Base-by-base conservation (phyloP, 1,140 invertebrate species). In the Brachionus koreanus region DNA sequence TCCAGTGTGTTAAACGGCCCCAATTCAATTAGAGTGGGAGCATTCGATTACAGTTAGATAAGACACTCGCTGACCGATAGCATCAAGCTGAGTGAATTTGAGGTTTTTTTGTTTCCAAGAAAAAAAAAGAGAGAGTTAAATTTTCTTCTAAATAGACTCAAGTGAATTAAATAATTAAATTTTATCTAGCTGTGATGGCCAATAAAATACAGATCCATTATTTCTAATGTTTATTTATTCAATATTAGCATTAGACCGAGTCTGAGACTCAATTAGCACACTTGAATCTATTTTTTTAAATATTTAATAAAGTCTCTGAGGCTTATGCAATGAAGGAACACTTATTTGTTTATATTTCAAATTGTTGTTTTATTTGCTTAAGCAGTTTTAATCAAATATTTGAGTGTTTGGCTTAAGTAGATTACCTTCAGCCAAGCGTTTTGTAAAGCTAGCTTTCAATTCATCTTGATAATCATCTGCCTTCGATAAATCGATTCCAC, bases 351-450 rank as follows among this genome's bases (percentile, higher is more conserved):
- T 49, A 49, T 16, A 49, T 49, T 49, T 49, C 13, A 49, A 49
- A 49, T 49, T 49, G 43, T 49, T 49, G 43, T 57, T 57, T 57
- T 16, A 19, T 57, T 57, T 57, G 49, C 49, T 57, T 19, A 57
- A 57, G 49, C 49, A 57, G 49, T 57, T 57, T 57, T 57, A 57
- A 57, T 57, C 49, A 57, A 57, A 57, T 57, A 57, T 57, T 57
- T 57, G 49, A 57, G 49, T 57, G 49, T 57, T 57, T 25, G 49
- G 49, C 49, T 57, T 57, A 57, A 57, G 49, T 57, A 57, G 49
- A 57, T 57, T 57, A 57, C 49, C 49, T 57, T 57, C 49, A 57
- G 49, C 49, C 49, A 57, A 57, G 49, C 49, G 49, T 57, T 57
- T 16, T 57, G 49, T 23, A 19, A 57, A 57, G 49, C 49, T 57